Conservation (phyloP, 2,113 vertebrate species). For the Tonatia bakeri region DNA sequence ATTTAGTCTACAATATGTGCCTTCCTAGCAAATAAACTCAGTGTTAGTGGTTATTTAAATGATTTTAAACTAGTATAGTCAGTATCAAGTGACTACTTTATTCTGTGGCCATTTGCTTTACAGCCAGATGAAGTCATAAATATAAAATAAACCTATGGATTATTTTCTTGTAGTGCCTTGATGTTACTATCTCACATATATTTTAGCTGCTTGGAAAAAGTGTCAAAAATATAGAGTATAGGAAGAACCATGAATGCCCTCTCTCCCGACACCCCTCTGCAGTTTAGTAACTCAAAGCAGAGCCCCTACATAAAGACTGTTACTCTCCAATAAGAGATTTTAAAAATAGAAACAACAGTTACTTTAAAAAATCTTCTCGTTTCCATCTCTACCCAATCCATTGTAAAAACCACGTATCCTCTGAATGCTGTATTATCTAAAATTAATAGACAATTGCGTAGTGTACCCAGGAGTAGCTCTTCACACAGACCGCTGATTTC, state of each 20-base stretch:
- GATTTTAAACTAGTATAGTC: conserved; percentile 11
- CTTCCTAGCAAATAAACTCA: conserved; percentile 33
- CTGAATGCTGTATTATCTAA: not conserved
- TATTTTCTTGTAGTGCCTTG: not conserved
- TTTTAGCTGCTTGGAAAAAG: conserved; percentile 35
- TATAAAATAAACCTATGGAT: conserved; percentile 8
- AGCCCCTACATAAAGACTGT: not conserved
- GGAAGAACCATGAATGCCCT: not conserved
- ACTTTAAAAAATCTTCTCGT: not conserved
- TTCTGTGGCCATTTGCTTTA: not conserved
- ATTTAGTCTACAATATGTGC: conserved; percentile 11
- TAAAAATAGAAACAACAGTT: not conserved
- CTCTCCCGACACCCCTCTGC: not conserved
- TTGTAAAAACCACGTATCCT: not conserved
- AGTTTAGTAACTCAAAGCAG: conserved; percentile 6
- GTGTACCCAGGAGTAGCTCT: not conserved
- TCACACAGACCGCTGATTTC: not conserved
- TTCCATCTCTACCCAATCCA: not conserved
- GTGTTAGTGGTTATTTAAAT: not conserved
- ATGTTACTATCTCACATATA: not conserved
- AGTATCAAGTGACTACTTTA: not conserved
- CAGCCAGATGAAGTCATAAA: conserved; percentile 7
- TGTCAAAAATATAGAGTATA: not conserved
- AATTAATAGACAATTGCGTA: not conserved
- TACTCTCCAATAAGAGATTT: not conserved